These are phyloP conservation scores for Eurystomus glaucurus DNA, from an alignment of 2,797 vertebrate genomes.

Conservation along the genomic window DNA sequence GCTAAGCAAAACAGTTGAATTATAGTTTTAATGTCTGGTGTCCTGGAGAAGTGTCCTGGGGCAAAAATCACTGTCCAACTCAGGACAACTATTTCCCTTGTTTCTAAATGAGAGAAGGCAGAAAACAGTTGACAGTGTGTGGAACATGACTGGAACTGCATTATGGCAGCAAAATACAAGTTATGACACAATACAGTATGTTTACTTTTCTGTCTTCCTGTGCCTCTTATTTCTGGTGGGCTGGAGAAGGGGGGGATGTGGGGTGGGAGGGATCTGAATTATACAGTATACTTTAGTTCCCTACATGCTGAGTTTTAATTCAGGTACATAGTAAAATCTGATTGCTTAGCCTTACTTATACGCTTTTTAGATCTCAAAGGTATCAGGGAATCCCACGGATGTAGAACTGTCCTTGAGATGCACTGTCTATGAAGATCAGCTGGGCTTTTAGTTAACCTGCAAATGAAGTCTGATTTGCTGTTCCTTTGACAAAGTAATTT, in stretches of 20 bases:
- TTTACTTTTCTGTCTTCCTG: background rate
- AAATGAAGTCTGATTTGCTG: background rate
- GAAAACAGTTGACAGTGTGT: background rate
- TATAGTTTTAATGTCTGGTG: background rate
- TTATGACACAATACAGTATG: background rate
- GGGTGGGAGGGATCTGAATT: background rate
- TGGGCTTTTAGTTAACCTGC: background rate
- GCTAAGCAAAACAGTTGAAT: background rate
- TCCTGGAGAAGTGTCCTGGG: background rate
- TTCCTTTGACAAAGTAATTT: background rate
- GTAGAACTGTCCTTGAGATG: background rate
- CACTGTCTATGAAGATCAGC: background rate
- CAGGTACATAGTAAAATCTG: background rate
- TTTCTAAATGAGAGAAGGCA: background rate
- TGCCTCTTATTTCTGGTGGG: no score
- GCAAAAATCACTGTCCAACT: background rate
- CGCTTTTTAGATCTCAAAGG: background rate
- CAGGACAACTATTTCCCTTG: background rate
- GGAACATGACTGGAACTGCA: background rate
- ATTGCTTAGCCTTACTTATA: accelerated
- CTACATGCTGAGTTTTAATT: background rate
- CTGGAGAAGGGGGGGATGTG: no score
- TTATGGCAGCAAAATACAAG: background rate
- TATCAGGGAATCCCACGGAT: background rate
- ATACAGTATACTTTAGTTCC: background rate